Evolutionary conservation across 2,888 invertebrate species (phyloP).

Genomic region (Apamea epomidion): DNA sequence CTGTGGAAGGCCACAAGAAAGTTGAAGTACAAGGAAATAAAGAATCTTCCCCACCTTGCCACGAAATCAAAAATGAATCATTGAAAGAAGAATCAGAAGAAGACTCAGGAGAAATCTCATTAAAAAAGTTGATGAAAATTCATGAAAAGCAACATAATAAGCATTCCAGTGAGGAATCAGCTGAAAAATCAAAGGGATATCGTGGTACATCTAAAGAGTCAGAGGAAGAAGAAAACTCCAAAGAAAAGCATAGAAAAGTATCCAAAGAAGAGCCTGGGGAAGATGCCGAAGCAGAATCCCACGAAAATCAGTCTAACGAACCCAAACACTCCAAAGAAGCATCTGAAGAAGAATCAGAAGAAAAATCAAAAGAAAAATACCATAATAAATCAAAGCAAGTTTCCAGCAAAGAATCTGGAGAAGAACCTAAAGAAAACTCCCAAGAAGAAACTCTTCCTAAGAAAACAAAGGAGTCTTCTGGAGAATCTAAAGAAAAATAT

Average conservation of each 20-base stretch:
- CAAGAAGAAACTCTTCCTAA: neutral
- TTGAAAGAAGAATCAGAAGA: slow-evolving; percentile 64
- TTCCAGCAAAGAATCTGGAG: neutral
- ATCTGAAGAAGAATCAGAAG: slow-evolving; percentile 35
- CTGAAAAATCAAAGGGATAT: slow-evolving; percentile 3
- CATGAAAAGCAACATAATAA: slow-evolving; percentile 26
- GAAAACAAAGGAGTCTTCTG: slow-evolving; percentile 21
- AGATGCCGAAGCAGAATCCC: slow-evolving; percentile 3
- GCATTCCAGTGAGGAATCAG: slow-evolving; percentile 23
- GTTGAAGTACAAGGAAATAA: slow-evolving; percentile 51
- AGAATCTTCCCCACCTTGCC: slow-evolving; percentile 69
- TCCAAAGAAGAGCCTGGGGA: slow-evolving; percentile 6
- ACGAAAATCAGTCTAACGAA: slow-evolving; percentile 5
- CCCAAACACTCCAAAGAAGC: slow-evolving; percentile 1
- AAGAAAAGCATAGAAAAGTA: slow-evolving; percentile 20
- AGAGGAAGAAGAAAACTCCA: slow-evolving; percentile 14
- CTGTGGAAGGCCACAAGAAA: slow-evolving; percentile 56
- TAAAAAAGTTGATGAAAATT: slow-evolving; percentile 1
- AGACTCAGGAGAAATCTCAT: slow-evolving; percentile 1
- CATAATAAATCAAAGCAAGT: neutral
- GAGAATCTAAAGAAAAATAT: slow-evolving; percentile 42
- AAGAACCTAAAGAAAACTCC: slow-evolving; percentile 39
- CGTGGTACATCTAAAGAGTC: slow-evolving; percentile 18
- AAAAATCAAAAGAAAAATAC: slow-evolving; percentile 3
- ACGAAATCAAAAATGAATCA: slow-evolving; percentile 76